phyloP scores from a whole-genome alignment of 2,797 vertebrate genomes.

The Spatula clypeata region DNA sequence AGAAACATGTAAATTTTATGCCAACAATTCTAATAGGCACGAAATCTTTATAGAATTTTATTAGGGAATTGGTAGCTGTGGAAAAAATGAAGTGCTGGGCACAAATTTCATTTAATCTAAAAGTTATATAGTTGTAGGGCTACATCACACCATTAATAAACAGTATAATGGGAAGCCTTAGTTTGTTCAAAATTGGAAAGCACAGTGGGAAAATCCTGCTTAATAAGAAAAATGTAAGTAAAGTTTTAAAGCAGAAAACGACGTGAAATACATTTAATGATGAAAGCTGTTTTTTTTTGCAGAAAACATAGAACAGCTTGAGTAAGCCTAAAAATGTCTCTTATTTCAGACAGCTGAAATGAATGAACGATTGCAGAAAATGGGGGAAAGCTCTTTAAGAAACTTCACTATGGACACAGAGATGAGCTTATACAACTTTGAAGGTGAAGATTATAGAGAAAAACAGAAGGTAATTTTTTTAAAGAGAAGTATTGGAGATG shows the following conservation, averaged over 20 bases:
- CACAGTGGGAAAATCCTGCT: neutral
- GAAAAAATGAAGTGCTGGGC: neutral
- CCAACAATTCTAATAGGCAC: neutral
- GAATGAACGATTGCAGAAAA: conserved; percentile 90
- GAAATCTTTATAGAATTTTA: neutral
- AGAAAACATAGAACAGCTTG: neutral
- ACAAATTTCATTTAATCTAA: neutral
- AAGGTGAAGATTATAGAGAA: conserved; percentile 93
- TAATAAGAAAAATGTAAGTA: neutral
- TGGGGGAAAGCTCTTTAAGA: conserved; percentile 90
- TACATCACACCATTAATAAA: neutral
- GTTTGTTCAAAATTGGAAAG: neutral
- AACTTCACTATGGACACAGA: conserved; percentile 92
- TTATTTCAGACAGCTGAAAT: conserved; percentile 89
- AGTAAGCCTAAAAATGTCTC: neutral
- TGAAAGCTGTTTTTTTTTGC: neutral
- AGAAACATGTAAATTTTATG: neutral
- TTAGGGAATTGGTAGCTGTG: neutral
- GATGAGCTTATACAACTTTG: conserved; percentile 92
- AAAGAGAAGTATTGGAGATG: neutral
- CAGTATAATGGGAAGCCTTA: neutral
- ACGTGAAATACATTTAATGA: neutral
- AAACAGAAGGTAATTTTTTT: conserved; percentile 89
- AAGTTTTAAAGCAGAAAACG: neutral
- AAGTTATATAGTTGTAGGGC: neutral